Evolutionary conservation across 2,888 invertebrate genomes (phyloP), one percentile per base, ranked within the genome.

Genomic region (Cerastis rubricosa): DNA sequence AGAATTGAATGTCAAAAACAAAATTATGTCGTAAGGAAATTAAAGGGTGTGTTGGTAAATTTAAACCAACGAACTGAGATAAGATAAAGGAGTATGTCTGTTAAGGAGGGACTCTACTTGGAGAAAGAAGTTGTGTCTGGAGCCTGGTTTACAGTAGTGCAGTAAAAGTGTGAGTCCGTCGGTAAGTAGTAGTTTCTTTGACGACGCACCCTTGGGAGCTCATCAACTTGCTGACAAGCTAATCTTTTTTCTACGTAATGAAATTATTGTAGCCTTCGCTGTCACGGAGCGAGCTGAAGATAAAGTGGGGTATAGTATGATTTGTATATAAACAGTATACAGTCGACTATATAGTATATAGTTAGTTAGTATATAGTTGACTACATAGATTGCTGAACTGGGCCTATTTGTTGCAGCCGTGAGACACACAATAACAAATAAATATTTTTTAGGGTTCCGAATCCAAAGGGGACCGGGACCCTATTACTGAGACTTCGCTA

Each of bases 21-120:
- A 25, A 43, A n/a, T 22, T 17, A 29, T 25, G 5, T 57, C 57
- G 35, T 63, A 63, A 63, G 61, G 47, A 82, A 76, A 63, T 49
- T 51, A 29, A 81, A 67, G 35, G 14, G 35, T 17, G 51, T 45
- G 61, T 57, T 12, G 17, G 57, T 71, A 78, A 71, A 63, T 63
- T 71, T 25, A 74, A 71, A 7, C 66, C 74, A 81, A 70, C 74
- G 84, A 84, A 66, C 74, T 54, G 74, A 14, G 70, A 71, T 80
- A 80, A 84, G 70, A 81, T 81, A 80, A 84, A 81, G 80, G 84
- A 25, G 57, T 35, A 64, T 35, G 35, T 45, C 47, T 35, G 35
- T 45, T 54, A 66, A 74, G 66, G 25, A 71, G 47, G 66, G 49
- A 67, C 76, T 74, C 61, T 66, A 76, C 19, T 69, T 64, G 35